Evolutionary conservation across 2,888 invertebrate species (phyloP).

Genomic region (Acronicta psi): DNA sequence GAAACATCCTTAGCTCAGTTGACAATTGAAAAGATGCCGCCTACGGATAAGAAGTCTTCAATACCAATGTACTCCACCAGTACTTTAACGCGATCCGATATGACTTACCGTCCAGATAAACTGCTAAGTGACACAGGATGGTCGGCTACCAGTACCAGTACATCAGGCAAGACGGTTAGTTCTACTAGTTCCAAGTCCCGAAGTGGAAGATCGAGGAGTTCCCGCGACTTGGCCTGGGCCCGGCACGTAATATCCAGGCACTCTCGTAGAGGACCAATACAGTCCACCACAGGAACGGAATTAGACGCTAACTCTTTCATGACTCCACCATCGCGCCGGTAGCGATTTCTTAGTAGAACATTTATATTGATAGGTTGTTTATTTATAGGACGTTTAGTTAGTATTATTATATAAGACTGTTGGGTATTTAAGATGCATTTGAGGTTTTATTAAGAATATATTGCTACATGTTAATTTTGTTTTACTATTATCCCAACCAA

Average conservation of each 20-base stretch:
- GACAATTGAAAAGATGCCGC: constrained; percentile 60
- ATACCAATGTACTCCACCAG: constrained; percentile 68
- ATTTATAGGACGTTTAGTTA: constrained; percentile 70
- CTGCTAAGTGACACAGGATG: constrained; percentile 67
- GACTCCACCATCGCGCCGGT: constrained; percentile 68
- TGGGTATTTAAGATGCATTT: constrained; percentile 76
- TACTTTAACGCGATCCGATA: constrained; percentile 67
- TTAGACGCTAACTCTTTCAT: constrained; percentile 68
- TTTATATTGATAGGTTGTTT: constrained; percentile 62
- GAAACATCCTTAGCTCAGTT: constrained; percentile 77
- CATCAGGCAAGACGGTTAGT: constrained; percentile 64
- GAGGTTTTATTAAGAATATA: constrained; percentile 69
- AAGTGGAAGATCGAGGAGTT: constrained; percentile 62
- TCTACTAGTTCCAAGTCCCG: constrained; percentile 70
- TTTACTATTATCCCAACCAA: constrained; percentile 8
- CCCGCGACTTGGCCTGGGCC: constrained; percentile 77
- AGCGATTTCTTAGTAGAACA: constrained; percentile 52
- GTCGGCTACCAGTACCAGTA: constrained; percentile 65
- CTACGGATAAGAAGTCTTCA: constrained; percentile 32
- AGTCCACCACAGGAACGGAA: constrained; percentile 67
- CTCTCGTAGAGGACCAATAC: constrained; percentile 26
- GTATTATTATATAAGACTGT: constrained; percentile 66
- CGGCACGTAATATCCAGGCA: constrained; percentile 69
- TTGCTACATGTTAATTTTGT: constrained; percentile 24
- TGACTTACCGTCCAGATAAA: constrained; percentile 59